Evolutionary conservation across 2,113 vertebrate genomes (phyloP).

Genomic region (Herpetotheres cachinnans): DNA sequence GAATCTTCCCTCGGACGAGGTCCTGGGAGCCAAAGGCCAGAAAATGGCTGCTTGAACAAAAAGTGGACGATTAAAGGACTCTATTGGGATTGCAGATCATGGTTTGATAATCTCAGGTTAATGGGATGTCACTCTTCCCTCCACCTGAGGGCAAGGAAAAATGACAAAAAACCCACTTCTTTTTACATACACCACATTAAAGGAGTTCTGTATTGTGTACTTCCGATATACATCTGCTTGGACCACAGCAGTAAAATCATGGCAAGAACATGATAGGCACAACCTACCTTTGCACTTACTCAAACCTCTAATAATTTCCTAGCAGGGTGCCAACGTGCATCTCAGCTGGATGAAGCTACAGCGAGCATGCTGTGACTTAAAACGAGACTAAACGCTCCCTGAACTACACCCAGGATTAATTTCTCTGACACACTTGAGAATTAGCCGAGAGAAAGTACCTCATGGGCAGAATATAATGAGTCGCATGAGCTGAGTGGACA

Average conservation of each 20-base stretch:
- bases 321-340: neutral
- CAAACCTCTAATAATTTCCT: neutral
- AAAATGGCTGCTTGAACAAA: neutral
- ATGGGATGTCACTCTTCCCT: neutral
- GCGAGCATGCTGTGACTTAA: neutral
- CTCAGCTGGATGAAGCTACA: neutral
- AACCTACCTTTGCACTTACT: neutral
- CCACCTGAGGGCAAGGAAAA: neutral
- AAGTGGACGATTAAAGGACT: neutral
- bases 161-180: neutral
- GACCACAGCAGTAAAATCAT: neutral
- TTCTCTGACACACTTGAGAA: neutral
- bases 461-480: neutral
- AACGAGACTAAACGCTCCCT: neutral
- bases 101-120: neutral
- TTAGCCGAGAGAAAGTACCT: neutral
- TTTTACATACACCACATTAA: neutral
- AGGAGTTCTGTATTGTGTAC: neutral
- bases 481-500: neutral
- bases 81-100: neutral
- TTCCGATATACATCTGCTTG: neutral
- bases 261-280: neutral
- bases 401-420: neutral
- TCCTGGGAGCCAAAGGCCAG: neutral
- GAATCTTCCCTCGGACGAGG: neutral